These are phyloP conservation scores for Meriones unguiculatus DNA, from an alignment of 2,113 vertebrate species.

Conservation along the genomic window DNA sequence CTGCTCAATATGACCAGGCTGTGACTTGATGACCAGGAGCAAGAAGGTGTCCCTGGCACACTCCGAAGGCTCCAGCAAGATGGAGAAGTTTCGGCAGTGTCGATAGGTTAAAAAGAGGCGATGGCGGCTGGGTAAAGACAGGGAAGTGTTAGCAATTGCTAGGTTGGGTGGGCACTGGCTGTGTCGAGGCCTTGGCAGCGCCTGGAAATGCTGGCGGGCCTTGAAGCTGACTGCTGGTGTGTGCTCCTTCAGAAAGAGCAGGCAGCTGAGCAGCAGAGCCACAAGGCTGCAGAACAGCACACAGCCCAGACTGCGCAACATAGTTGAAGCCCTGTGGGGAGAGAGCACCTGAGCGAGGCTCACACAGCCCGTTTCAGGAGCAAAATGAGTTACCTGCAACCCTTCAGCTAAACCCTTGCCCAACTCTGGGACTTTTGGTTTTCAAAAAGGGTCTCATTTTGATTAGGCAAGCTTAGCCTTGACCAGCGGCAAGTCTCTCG, in stretches of 20 bases:
- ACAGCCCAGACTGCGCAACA: conserved; percentile 77
- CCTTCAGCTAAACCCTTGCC: neutral
- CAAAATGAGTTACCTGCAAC: neutral
- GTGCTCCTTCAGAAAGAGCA: conserved; percentile 76
- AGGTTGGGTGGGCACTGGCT: conserved; percentile 81
- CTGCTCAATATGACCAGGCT: conserved; percentile 86
- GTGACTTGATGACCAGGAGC: conserved; percentile 88
- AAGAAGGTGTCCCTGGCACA: conserved; percentile 85
- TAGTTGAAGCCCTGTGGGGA: conserved; percentile 65
- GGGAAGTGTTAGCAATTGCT: conserved; percentile 70
- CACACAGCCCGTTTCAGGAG: neutral
- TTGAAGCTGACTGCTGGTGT: neutral
- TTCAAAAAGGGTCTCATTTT: neutral
- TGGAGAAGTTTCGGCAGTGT: conserved; percentile 87
- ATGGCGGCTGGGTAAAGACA: conserved; percentile 81
- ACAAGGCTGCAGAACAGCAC: conserved; percentile 67
- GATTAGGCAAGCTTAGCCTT: neutral
- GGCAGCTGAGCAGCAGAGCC: conserved; percentile 56
- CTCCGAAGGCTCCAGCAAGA: conserved; percentile 82
- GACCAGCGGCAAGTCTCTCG: neutral
- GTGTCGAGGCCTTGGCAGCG: neutral
- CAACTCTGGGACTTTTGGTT: neutral
- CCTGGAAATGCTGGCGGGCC: neutral
- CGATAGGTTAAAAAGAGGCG: conserved; percentile 87
- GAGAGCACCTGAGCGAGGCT: neutral